Conservation (phyloP, 2,888 invertebrate species). For the Onthophagus sagittarius region DNA sequence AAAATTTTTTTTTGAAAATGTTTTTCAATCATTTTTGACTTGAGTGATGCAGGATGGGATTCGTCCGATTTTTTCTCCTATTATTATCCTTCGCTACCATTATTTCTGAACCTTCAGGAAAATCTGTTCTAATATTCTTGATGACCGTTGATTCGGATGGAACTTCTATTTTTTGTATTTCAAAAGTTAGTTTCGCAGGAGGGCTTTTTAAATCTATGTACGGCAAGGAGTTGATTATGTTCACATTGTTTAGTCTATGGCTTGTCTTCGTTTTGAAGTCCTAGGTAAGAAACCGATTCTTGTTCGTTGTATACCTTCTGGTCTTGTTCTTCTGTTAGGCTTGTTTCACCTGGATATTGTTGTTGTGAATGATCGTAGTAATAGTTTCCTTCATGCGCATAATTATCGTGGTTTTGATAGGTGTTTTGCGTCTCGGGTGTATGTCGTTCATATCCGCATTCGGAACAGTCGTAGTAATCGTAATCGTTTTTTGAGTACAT, state of each 20-base stretch:
- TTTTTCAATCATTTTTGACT: not conserved
- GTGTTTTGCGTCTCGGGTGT: too few species aligned
- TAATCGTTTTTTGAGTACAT: too few species aligned
- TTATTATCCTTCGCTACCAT: too few species aligned
- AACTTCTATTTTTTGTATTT: not conserved
- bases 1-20: not conserved
- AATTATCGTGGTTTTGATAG: too few species aligned
- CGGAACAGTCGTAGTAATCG: not conserved
- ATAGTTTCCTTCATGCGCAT: too few species aligned
- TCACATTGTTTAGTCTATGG: not conserved
- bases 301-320: not conserved
- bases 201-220: not conserved
- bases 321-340: not conserved
- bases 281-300: not conserved
- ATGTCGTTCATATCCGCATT: too few species aligned
- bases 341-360: too few species aligned
- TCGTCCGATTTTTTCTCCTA: not conserved
- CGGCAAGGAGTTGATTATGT: constrained; percentile 6
- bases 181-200: too few species aligned
- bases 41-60: not conserved
- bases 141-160: not conserved
- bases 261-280: not conserved
- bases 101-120: not conserved
- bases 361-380: too few species aligned
- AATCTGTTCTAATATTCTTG: not conserved